These are phyloP conservation scores for Brassicogethes aeneus DNA, from an alignment of 2,888 invertebrate genomes.

Conservation along the genomic window DNA sequence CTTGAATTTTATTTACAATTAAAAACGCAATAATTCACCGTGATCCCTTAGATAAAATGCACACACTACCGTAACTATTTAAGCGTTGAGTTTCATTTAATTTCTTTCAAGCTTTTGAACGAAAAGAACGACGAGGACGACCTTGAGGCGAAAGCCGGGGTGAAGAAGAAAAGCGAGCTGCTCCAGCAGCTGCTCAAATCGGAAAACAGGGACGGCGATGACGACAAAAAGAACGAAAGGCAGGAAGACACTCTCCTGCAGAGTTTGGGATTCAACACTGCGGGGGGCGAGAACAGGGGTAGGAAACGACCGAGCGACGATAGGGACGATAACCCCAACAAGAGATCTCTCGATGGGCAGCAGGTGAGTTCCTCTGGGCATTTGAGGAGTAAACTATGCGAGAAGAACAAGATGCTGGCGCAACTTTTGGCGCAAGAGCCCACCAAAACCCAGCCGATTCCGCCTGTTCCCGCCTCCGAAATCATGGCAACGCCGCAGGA, in stretches of 20 bases:
- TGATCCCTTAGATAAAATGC: no score
- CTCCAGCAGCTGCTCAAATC: conserved; percentile 51
- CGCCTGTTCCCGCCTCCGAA: conserved; percentile 54
- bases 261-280: conserved; percentile 50
- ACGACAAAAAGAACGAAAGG: conserved; percentile 38
- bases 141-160: conserved; percentile 48
- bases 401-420: conserved; percentile 79
- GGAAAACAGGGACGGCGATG: conserved; percentile 30
- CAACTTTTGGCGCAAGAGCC: conserved; percentile 68
- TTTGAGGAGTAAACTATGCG: conserved; percentile 59
- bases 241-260: conserved; percentile 48
- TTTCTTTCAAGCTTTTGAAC: conserved; percentile 58
- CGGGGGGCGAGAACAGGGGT: conserved; percentile 38
- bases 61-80: no score
- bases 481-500: conserved; percentile 65
- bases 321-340: conserved; percentile 45
- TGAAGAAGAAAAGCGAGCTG: conserved; percentile 53
- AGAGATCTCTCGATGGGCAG: conserved; percentile 39
- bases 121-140: conserved; percentile 76
- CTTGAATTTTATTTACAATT: no score
- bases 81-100: no score
- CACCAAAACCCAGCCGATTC: conserved; percentile 49
- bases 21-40: no score
- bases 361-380: conserved; percentile 37
- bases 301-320: conserved; percentile 58